Evolutionary conservation across 2,113 vertebrate species (phyloP).

Genomic region (Halcyon malimbica): DNA sequence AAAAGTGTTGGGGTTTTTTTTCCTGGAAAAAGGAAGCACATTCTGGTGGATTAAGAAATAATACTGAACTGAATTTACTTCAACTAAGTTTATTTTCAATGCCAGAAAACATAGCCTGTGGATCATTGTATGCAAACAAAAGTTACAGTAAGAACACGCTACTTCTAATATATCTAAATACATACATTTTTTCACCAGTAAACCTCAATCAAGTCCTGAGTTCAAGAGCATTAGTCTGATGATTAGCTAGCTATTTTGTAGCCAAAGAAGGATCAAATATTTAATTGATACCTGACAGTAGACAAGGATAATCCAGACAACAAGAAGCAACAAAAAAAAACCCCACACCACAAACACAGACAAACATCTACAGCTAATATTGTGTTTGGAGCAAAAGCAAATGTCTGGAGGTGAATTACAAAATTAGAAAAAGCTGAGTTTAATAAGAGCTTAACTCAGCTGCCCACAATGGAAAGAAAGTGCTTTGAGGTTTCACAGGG

Average conservation of each 20-base stretch:
- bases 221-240: neutral
- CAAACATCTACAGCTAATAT: conserved; percentile 31
- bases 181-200: neutral
- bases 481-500: conserved; percentile 38
- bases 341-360: conserved; percentile 19
- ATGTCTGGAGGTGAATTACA: conserved; percentile 48
- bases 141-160: neutral
- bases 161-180: neutral
- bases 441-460: neutral
- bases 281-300: conserved; percentile 13
- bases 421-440: conserved; percentile 54
- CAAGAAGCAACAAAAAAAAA: neutral
- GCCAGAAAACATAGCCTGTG: neutral
- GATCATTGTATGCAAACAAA: neutral
- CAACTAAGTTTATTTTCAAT: neutral
- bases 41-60: conserved; percentile 43
- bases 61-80: conserved; percentile 45
- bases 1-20: conserved; percentile 48
- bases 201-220: neutral
- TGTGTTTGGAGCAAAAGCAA: conserved; percentile 46
- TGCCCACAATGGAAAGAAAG: conserved; percentile 53
- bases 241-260: neutral
- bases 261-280: neutral
- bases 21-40: conserved; percentile 48
- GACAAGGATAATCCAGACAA: neutral